phyloP scores from a whole-genome alignment of 2,113 vertebrate genomes.

The Seriola aureovittata region DNA sequence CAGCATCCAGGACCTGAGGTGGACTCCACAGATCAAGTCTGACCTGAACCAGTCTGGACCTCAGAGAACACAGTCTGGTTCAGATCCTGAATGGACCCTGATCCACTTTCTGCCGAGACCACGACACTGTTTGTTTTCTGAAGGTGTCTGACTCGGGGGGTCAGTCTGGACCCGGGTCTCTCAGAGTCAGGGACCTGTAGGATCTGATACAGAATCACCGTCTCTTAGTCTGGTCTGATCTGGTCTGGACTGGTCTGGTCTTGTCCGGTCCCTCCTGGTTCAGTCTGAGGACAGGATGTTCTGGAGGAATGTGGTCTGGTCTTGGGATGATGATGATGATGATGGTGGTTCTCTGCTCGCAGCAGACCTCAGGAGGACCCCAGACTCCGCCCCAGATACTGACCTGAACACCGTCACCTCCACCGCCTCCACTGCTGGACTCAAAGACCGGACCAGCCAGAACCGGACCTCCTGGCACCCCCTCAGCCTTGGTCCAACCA shows the following conservation, averaged over 20 bases:
- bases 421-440: background rate
- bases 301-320: conserved; percentile 73
- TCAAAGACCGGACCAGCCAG: background rate
- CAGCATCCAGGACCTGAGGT: background rate
- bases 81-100: no score
- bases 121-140: no score
- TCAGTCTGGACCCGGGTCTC: background rate
- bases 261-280: no score
- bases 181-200: background rate
- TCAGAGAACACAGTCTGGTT: no score
- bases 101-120: background rate
- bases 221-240: no score
- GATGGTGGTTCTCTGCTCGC: conserved; percentile 69
- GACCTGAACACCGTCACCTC: background rate
- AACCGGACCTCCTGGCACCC: background rate
- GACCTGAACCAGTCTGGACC: no score
- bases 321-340: conserved; percentile 63
- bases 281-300: conserved; percentile 64
- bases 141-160: no score
- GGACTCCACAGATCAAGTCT: background rate
- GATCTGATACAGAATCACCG: no score
- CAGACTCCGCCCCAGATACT: conserved; percentile 21
- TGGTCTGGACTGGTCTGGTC: no score
- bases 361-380: conserved; percentile 59
- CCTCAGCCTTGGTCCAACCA: background rate